These are phyloP conservation scores for Enteromius paludinosus DNA, from an alignment of 2,797 vertebrate species.

Conservation along the genomic window DNA sequence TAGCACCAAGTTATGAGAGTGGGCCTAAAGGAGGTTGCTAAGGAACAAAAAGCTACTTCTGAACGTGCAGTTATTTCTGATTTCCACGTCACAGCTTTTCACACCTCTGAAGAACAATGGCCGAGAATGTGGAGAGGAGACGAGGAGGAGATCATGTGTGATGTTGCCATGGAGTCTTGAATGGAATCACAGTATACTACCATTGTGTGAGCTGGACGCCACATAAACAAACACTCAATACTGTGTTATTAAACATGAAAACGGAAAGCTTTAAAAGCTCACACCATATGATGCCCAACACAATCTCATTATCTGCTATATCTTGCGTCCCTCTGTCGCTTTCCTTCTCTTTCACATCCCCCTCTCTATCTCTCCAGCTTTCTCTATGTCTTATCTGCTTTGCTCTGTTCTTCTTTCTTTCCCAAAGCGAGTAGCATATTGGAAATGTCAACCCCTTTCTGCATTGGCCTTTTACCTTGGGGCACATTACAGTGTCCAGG, in stretches of 20 bases:
- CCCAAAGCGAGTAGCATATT: slow-evolving; percentile 51
- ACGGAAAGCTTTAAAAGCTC: slow-evolving; percentile 14
- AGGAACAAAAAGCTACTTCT: slow-evolving; percentile 74
- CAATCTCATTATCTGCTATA: slow-evolving; percentile 5
- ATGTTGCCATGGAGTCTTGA: slow-evolving; percentile 33
- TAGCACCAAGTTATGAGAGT: slow-evolving; percentile 59
- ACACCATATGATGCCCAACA: slow-evolving; percentile 9
- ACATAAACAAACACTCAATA: slow-evolving; percentile 21
- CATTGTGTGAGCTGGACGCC: neutral
- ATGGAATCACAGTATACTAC: slow-evolving; percentile 25
- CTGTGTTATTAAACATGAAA: slow-evolving; percentile 3
- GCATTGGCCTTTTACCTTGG: slow-evolving; percentile 39
- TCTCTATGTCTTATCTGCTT: slow-evolving; percentile 23
- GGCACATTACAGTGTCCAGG: slow-evolving; percentile 56
- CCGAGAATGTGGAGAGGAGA: slow-evolving; percentile 33
- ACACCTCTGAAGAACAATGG: slow-evolving; percentile 66
- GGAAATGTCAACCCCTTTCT: slow-evolving; percentile 60
- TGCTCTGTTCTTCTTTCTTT: slow-evolving; percentile 11
- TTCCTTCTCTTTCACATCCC: neutral
- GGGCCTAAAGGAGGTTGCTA: slow-evolving; percentile 74
- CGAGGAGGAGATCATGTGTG: slow-evolving; percentile 30
- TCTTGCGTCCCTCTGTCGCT: neutral
- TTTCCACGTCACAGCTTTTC: slow-evolving; percentile 74
- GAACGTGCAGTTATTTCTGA: slow-evolving; percentile 78
- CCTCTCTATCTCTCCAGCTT: slow-evolving; percentile 5